phyloP scores from a whole-genome alignment of 2,888 invertebrate genomes.

The Willowsia nigromaculata region DNA sequence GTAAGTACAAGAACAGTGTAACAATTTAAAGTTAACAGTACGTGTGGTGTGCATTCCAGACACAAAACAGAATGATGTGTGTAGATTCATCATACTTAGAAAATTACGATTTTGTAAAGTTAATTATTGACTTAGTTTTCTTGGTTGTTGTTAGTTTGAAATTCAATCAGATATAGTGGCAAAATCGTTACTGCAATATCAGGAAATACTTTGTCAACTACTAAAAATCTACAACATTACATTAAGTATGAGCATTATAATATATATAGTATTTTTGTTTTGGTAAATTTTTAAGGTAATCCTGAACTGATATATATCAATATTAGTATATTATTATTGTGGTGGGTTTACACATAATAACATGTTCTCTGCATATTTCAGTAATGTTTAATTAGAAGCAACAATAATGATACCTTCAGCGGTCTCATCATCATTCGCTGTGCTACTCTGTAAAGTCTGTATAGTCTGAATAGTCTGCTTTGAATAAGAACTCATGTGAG shows the following conservation, averaged over 20 bases:
- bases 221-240: slow-evolving; percentile 25
- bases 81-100: not conserved
- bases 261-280: slow-evolving; percentile 33
- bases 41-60: not conserved
- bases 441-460: slow-evolving; percentile 69
- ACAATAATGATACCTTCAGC: slow-evolving; percentile 61
- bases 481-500: slow-evolving; percentile 61
- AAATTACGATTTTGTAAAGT: not conserved
- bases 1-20: slow-evolving; percentile 46
- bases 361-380: not conserved
- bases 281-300: not conserved
- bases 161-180: slow-evolving; percentile 8
- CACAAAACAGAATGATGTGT: slow-evolving; percentile 42
- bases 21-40: slow-evolving; percentile 38
- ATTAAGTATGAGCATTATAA: slow-evolving; percentile 58
- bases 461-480: slow-evolving; percentile 70
- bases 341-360: not conserved
- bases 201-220: slow-evolving; percentile 36
- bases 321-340: slow-evolving; percentile 19
- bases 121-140: slow-evolving; percentile 66
- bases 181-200: slow-evolving; percentile 18
- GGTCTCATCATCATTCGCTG: slow-evolving; percentile 68
- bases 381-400: slow-evolving; percentile 16
- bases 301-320: slow-evolving; percentile 29
- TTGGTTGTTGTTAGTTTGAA: slow-evolving; percentile 42